These are phyloP conservation scores for Dinomys branickii DNA, from an alignment of 2,113 vertebrate species.

Conservation along the genomic window DNA sequence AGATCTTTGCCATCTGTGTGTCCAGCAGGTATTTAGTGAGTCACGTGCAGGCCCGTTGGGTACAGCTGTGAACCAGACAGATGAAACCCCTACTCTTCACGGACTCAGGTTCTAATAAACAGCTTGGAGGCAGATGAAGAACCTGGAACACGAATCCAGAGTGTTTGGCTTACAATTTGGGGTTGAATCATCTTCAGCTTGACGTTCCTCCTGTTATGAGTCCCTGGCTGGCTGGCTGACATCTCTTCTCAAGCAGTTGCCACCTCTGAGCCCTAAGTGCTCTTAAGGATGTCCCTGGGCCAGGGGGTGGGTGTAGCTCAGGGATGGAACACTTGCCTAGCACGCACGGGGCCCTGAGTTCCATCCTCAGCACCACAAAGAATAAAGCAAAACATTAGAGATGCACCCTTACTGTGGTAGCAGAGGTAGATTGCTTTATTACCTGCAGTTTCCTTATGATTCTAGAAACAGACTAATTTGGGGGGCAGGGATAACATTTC, in stretches of 20 bases:
- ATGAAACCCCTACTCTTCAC: neutral
- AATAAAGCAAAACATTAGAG: neutral
- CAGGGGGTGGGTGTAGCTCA: too few species aligned
- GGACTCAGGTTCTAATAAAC: constrained; percentile 8
- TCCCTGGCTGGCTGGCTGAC: neutral
- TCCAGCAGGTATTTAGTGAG: neutral
- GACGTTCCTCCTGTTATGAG: neutral
- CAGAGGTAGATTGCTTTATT: neutral
- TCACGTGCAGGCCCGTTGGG: neutral
- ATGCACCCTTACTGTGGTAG: neutral
- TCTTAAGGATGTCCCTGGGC: constrained; percentile 5
- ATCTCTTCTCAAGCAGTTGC: neutral
- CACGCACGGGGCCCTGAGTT: neutral
- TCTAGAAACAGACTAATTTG: constrained; percentile 10
- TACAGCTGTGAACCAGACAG: neutral
- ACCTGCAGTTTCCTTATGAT: constrained; percentile 19
- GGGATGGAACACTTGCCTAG: neutral
- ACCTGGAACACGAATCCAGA: neutral
- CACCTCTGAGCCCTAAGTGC: neutral
- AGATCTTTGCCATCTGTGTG: neutral
- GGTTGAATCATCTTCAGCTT: neutral
- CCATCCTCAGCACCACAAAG: neutral
- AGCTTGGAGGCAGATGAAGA: neutral
- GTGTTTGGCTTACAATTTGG: neutral
- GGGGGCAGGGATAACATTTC: constrained; percentile 26